Percentiles rank a stretch among this genome's conserved stretches.
Evolutionary conservation across 1,140 invertebrate species (phyloP).

Genomic region (Drosophila lacteicornis): DNA sequence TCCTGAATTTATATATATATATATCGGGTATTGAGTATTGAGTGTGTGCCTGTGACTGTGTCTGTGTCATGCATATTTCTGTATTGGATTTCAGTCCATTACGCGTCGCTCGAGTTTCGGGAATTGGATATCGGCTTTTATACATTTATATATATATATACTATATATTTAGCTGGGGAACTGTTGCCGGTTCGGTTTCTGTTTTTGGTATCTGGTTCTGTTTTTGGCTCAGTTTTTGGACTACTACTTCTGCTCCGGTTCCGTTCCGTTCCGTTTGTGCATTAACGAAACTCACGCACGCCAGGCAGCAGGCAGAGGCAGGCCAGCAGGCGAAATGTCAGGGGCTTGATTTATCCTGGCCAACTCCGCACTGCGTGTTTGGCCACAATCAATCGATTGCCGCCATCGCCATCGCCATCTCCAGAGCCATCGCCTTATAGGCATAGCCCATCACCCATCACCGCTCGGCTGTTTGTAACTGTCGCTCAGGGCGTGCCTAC

Average conservation of each 20-base stretch:
- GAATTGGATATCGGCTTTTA: slow-evolving; percentile 83
- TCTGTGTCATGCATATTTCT: slow-evolving; percentile 77
- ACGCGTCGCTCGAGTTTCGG: slow-evolving; percentile 69
- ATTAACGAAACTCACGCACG: slow-evolving; percentile 81
- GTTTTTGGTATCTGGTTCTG: slow-evolving; percentile 31
- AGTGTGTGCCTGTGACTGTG: slow-evolving; percentile 25
- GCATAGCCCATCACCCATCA: slow-evolving; percentile 45
- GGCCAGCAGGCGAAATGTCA: slow-evolving; percentile 68
- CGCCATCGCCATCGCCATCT: slow-evolving; percentile 48
- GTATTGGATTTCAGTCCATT: slow-evolving; percentile 83
- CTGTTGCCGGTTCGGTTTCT: slow-evolving; percentile 62
- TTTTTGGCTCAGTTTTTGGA: slow-evolving; percentile 10
- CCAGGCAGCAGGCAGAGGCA: slow-evolving; percentile 19
- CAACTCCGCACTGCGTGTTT: slow-evolving; percentile 79
- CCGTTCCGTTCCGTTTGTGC: slow-evolving; percentile 53
- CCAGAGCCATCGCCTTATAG: slow-evolving; percentile 30
- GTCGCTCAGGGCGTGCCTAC: slow-evolving; percentile 78
- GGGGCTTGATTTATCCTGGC: slow-evolving; percentile 81
- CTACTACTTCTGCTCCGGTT: slow-evolving; percentile 19
- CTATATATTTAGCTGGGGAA: slow-evolving; percentile 28
- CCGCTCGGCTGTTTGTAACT: slow-evolving; percentile 73
- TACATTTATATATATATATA: slow-evolving; percentile 35
- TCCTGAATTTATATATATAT: slow-evolving; percentile 15
- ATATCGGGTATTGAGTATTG: slow-evolving; percentile 10
- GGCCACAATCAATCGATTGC: slow-evolving; percentile 82